Conservation (phyloP, 2,888 invertebrate species). For the Thumatha senex region DNA sequence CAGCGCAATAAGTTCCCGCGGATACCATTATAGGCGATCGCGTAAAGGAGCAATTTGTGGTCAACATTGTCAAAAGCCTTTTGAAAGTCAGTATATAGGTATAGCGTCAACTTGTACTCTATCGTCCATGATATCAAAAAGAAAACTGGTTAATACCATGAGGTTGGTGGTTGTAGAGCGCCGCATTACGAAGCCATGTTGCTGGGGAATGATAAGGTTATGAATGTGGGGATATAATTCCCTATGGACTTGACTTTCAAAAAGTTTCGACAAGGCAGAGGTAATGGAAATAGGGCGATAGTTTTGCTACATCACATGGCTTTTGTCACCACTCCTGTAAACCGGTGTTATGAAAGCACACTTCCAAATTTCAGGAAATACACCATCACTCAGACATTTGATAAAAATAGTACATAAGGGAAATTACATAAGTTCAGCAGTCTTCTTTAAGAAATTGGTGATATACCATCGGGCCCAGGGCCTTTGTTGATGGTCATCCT, state of each 20-base stretch:
- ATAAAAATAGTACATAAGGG: not conserved
- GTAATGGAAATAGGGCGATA: not conserved
- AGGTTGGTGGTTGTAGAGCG: constrained; percentile 1
- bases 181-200: constrained; percentile 1
- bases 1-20: not conserved
- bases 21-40: not conserved
- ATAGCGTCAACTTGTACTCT: not conserved
- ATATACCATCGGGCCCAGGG: not conserved
- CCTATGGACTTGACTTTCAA: constrained; percentile 1
- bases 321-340: not conserved
- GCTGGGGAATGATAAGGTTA: not conserved
- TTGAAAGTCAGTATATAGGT: not conserved
- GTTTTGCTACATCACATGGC: not conserved
- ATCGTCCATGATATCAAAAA: not conserved
- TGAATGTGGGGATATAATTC: not conserved
- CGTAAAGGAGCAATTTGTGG: not conserved
- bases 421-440: not conserved
- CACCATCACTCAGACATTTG: not conserved
- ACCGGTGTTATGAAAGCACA: not conserved
- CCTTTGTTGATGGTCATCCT: too few species aligned
- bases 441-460: not conserved
- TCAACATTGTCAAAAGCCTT: not conserved
- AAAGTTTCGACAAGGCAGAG: not conserved
- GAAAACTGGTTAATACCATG: not conserved
- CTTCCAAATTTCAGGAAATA: not conserved